phyloP scores from a whole-genome alignment of 2,888 invertebrate species.

The Lordiphosa fenestrarum region DNA sequence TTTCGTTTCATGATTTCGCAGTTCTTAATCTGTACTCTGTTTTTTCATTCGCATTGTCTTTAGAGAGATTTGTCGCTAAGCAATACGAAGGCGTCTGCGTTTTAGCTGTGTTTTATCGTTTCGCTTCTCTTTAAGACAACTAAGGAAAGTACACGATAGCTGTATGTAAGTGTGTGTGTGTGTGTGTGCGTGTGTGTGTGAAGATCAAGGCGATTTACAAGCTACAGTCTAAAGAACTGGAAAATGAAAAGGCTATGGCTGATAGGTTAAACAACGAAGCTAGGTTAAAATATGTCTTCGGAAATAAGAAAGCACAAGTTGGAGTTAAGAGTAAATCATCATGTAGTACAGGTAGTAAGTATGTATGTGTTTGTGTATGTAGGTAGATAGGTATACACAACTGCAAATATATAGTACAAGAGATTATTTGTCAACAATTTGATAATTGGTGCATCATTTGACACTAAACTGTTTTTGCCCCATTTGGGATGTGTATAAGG shows the following conservation, averaged over 20 bases:
- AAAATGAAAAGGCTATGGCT: constrained; percentile 53
- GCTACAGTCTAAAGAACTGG: constrained; percentile 52
- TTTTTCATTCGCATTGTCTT: constrained; percentile 70
- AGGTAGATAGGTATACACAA: constrained; percentile 15
- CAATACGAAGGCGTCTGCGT: constrained; percentile 47
- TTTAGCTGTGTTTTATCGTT: constrained; percentile 26
- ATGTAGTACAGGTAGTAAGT: constrained; percentile 12
- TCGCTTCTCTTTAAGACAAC: constrained; percentile 46
- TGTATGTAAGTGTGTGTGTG: constrained; percentile 15
- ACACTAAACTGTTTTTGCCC: no score
- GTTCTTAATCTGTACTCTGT: constrained; percentile 65
- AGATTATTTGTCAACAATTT: no score
- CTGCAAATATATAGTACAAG: constrained; percentile 11
- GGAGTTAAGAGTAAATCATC: constrained; percentile 18
- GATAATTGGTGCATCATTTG: background rate
- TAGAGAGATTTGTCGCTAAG: constrained; percentile 45
- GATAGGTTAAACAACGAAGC: constrained; percentile 68
- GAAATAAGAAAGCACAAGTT: constrained; percentile 57
- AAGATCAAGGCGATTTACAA: constrained; percentile 31
- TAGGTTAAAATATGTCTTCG: constrained; percentile 38
- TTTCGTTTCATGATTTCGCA: constrained; percentile 45
- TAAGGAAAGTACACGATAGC: constrained; percentile 41
- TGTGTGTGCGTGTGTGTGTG: constrained; percentile 15
- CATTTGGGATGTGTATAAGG: no score
- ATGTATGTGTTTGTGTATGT: constrained; percentile 11